Base-by-base conservation (phyloP, 92 coral and sea anemone genomes). In the Porites rus region DNA sequence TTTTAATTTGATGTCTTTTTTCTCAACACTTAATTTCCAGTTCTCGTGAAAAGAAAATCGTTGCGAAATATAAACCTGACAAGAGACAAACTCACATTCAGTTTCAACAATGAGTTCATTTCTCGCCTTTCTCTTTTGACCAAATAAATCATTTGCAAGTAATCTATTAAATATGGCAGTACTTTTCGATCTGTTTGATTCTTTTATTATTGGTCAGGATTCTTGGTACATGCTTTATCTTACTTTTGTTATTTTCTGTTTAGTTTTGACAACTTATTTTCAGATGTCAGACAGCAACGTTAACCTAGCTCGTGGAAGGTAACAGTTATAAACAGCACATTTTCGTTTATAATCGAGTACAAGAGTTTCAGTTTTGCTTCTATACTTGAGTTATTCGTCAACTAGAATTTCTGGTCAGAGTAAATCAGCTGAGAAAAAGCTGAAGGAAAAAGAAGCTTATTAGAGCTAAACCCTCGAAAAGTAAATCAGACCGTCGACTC, bases 131-230 rank as follows among this genome's bases (percentile, higher is more conserved):
- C 72, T 59, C 20, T 9, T 59, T 3, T 38, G 58, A 61, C 62
- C 22, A 61, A 77, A 62, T 61, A 76, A 76, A 18, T 5, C 52
- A 76, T 24, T 76, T 59, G 13, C n/a, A 38, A 31, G 74, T 69
- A 9, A 4, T 69, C 19, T 28, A 10, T 28, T 12, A 54, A 54
- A 9, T 28, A 28, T 9, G 60, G 14, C 3, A 9, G 60, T 54
- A 13, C 14, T 54, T 54, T 13, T 54, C 60, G 60, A 54, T 54
- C 14, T 54, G 14, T 28, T 54, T 54, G 60, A 54, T 54, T 54
- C 14, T 54, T 10, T 54, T 54, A 54, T 54, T 13, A 54, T 13
- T 54, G 60, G 10, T 54, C 60, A 2, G 60, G 14, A 13, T 13
- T 10, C 60, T 54, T 54, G 14, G 14, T 54, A 13, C 60, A 54